Evolutionary conservation across 2,113 vertebrate species (phyloP).

Genomic region (Alosa alosa): DNA sequence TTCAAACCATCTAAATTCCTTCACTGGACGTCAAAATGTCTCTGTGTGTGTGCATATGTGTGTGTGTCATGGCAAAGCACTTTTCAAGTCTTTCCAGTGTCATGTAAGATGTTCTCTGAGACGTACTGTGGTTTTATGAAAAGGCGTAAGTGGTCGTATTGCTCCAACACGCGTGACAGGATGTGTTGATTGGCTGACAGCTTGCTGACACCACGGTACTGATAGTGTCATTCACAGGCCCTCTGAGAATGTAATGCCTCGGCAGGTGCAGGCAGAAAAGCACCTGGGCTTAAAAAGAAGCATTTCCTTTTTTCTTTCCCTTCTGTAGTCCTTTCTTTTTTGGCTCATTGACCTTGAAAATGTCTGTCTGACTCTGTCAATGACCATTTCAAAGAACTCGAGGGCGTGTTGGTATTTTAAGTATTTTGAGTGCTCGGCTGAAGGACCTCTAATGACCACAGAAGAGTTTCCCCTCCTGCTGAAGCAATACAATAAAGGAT

Average conservation of each 20-base stretch:
- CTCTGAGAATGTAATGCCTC: background rate
- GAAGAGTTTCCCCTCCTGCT: background rate
- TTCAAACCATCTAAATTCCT: background rate
- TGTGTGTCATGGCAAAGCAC: background rate
- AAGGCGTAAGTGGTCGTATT: background rate
- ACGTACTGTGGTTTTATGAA: background rate
- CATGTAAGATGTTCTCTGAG: background rate
- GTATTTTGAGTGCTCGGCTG: background rate
- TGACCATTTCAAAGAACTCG: background rate
- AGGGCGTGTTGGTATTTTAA: background rate
- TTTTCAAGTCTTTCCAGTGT: background rate
- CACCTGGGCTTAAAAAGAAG: background rate
- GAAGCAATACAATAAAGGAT: background rate
- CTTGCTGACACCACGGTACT: background rate
- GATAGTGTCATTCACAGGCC: conserved; percentile 1
- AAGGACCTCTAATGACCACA: background rate
- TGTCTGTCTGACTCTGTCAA: background rate
- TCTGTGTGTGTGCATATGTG: background rate
- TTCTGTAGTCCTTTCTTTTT: background rate
- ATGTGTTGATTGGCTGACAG: conserved; percentile 3
- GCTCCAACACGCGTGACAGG: background rate
- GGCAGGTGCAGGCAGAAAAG: background rate
- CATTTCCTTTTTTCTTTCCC: background rate
- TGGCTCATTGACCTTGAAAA: background rate
- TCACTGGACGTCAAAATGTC: background rate